Conservation (phyloP, 2,113 vertebrate species). For the Gracilinanus agilis region DNA sequence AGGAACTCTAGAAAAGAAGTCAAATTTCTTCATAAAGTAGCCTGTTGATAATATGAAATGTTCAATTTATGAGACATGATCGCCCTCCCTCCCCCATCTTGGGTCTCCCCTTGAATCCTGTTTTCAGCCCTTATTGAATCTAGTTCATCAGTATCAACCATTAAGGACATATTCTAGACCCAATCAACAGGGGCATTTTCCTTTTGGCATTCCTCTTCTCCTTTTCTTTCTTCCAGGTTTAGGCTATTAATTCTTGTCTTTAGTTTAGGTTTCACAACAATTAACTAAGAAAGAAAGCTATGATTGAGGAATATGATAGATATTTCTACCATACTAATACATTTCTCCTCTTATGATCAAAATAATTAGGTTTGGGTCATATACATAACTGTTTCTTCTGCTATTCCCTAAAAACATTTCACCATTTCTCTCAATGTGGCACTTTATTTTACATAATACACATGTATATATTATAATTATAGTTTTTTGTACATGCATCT, state of each 20-base stretch:
- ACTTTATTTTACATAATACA: not conserved
- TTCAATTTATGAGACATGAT: not conserved
- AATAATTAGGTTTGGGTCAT: not conserved
- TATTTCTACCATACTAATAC: not conserved
- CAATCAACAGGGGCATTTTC: not conserved
- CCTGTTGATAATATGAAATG: not conserved
- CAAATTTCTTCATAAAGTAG: not conserved
- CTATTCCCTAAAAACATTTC: not conserved
- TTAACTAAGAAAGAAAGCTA: not conserved
- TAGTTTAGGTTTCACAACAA: not conserved
- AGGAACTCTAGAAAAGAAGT: constrained; percentile 12
- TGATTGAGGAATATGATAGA: not conserved
- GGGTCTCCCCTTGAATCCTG: not conserved
- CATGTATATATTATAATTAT: not conserved
- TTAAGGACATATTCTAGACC: not conserved
- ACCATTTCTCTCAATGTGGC: not conserved
- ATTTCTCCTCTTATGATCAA: not conserved
- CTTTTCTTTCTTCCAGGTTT: not conserved
- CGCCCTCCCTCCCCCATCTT: not conserved
- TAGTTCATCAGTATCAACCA: not conserved
- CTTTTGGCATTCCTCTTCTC: not conserved
- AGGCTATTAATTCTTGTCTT: not conserved
- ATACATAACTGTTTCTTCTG: not conserved
- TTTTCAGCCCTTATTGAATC: not conserved
- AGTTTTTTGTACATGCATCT: not conserved